Percentiles rank a stretch among this genome's conserved stretches.
phyloP scores from a whole-genome alignment of 2,888 invertebrate species.

The Sinotaia quadrata region DNA sequence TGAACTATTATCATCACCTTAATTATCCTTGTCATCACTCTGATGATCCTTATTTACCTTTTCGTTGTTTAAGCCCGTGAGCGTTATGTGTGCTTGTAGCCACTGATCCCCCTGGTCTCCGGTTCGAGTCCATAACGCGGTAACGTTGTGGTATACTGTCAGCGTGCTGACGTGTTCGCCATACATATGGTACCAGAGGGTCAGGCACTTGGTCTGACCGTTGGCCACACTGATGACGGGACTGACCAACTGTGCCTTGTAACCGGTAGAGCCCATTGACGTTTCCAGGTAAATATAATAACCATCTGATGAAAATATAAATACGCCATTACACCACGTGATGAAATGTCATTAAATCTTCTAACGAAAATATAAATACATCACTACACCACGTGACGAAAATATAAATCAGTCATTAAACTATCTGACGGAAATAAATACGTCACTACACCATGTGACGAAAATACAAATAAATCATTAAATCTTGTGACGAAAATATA shows the following conservation, averaged over 20 bases:
- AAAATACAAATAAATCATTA: too few relatives aligned
- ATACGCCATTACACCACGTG: too few relatives aligned
- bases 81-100: constrained; percentile 50
- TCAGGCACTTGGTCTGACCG: constrained; percentile 49
- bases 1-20: too few relatives aligned
- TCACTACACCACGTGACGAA: too few relatives aligned
- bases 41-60: too few relatives aligned
- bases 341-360: too few relatives aligned
- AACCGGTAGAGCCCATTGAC: constrained; percentile 75
- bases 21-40: too few relatives aligned
- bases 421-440: too few relatives aligned
- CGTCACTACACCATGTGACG: too few relatives aligned
- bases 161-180: constrained; percentile 57
- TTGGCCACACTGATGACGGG: constrained; percentile 38
- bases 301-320: constrained; percentile 45
- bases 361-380: too few relatives aligned
- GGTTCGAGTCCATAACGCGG: constrained; percentile 47
- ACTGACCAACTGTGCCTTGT: constrained; percentile 73
- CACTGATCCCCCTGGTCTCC: constrained; percentile 57
- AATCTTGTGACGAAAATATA: too few relatives aligned
- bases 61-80: constrained; percentile 43
- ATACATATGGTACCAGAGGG: constrained; percentile 68
- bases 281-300: constrained; percentile 69
- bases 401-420: too few relatives aligned
- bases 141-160: constrained; percentile 59